Percentiles rank a stretch among this genome's conserved stretches.
Evolutionary conservation across 1,140 invertebrate species (phyloP).

Genomic region (Hesperophylax magnus): DNA sequence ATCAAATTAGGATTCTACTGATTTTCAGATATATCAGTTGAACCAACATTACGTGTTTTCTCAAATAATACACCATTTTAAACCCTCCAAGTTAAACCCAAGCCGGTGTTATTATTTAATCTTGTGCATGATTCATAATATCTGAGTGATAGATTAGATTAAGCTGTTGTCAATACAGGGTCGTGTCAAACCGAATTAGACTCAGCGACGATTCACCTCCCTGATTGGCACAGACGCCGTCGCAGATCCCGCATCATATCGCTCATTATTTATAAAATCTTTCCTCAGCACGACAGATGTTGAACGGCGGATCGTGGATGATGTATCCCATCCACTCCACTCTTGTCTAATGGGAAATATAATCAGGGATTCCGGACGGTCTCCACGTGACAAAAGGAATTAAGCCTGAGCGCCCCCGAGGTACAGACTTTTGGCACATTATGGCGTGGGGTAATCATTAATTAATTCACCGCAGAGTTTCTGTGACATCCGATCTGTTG

Average conservation of each 20-base stretch:
- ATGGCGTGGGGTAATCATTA: slow-evolving; percentile 18
- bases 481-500: slow-evolving; percentile 19
- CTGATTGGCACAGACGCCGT: neutral
- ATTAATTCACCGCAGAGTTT: slow-evolving; percentile 35
- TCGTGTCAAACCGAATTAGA: slow-evolving; percentile 9
- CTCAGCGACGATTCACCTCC: neutral
- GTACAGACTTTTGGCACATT: slow-evolving; percentile 31
- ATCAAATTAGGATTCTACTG: no score
- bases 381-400: slow-evolving; percentile 39
- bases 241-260: slow-evolving; percentile 1
- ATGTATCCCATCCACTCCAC: neutral
- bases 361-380: slow-evolving; percentile 28
- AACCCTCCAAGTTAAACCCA: no score
- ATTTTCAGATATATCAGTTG: no score
- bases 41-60: no score
- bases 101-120: neutral
- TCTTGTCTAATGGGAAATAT: slow-evolving; percentile 38
- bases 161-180: neutral
- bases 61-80: no score
- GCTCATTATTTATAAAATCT: slow-evolving; percentile 39
- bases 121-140: neutral
- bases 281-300: slow-evolving; percentile 33
- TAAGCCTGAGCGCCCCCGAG: slow-evolving; percentile 18
- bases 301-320: neutral
- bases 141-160: neutral